Conservation (phyloP, 1,140 invertebrate genomes). For the Drosophila pectinifera region DNA sequence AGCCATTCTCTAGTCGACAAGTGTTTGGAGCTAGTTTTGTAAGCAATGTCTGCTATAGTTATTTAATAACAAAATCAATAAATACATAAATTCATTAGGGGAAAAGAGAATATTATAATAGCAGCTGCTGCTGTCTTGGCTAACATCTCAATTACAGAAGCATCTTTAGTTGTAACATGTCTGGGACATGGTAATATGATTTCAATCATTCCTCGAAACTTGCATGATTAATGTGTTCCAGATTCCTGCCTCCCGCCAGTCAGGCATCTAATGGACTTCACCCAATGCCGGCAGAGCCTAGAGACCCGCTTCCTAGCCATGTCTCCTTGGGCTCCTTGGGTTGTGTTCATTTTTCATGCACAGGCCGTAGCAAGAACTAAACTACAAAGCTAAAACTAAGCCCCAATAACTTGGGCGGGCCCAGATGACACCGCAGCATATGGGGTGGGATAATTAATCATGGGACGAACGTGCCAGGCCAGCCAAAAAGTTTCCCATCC, state of each 20-base stretch:
- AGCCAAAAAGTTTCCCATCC: constrained; percentile 52
- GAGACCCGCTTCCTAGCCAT: constrained; percentile 28
- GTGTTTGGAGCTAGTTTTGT: not conserved
- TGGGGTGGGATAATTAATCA: constrained; percentile 77
- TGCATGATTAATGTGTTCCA: constrained; percentile 72
- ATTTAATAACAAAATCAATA: constrained; percentile 22
- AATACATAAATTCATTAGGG: constrained; percentile 21
- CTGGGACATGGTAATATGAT: constrained; percentile 51
- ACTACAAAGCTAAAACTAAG: constrained; percentile 66
- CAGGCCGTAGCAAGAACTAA: constrained; percentile 34
- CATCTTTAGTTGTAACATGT: constrained; percentile 42
- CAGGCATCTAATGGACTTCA: constrained; percentile 41
- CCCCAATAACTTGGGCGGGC: constrained; percentile 59
- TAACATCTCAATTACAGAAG: constrained; percentile 46
- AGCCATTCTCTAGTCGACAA: not conserved
- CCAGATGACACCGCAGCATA: constrained; percentile 76
- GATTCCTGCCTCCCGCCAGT: constrained; percentile 24
- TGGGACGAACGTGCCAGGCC: constrained; percentile 60
- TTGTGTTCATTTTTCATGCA: constrained; percentile 68
- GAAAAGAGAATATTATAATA: not conserved
- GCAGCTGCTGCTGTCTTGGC: constrained; percentile 10
- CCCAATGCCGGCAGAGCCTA: constrained; percentile 28
- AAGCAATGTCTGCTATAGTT: not conserved
- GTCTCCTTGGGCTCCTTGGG: constrained; percentile 26
- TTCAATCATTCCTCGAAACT: constrained; percentile 73